These are phyloP conservation scores for Cephus cinctus DNA, from an alignment of 1,140 invertebrate genomes.

Conservation along the genomic window DNA sequence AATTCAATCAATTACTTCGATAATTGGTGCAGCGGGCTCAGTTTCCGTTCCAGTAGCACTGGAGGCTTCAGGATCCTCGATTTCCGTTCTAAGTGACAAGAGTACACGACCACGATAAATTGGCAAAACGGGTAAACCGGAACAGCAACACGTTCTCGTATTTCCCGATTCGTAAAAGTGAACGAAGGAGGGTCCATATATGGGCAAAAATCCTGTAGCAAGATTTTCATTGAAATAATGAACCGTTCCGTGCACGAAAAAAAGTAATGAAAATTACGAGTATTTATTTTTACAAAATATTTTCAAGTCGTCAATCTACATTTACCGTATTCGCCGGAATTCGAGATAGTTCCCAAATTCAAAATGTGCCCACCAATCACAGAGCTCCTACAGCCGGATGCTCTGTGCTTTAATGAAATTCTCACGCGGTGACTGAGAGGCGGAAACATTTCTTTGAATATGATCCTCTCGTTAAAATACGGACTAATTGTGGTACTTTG, in stretches of 20 bases:
- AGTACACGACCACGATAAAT: slow-evolving; percentile 62
- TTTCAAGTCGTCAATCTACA: not conserved
- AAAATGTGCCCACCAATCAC: slow-evolving; percentile 58
- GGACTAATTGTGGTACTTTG: slow-evolving; percentile 51
- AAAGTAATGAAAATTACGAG: slow-evolving; percentile 10
- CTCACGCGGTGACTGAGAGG: slow-evolving; percentile 59
- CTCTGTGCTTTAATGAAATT: slow-evolving; percentile 55
- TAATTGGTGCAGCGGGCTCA: slow-evolving; percentile 49
- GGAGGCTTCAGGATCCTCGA: slow-evolving; percentile 50
- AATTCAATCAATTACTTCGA: slow-evolving; percentile 42
- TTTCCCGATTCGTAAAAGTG: slow-evolving; percentile 65
- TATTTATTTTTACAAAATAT: slow-evolving; percentile 29
- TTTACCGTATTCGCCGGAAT: slow-evolving; percentile 57
- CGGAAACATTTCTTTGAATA: slow-evolving; percentile 63
- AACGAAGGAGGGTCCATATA: slow-evolving; percentile 73
- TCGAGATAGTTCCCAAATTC: slow-evolving; percentile 56
- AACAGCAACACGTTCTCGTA: slow-evolving; percentile 55
- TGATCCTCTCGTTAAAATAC: slow-evolving; percentile 59
- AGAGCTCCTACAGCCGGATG: slow-evolving; percentile 44
- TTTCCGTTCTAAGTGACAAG: slow-evolving; percentile 59
- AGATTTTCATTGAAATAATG: slow-evolving; percentile 32
- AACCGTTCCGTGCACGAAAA: slow-evolving; percentile 35
- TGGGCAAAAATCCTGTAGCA: slow-evolving; percentile 65
- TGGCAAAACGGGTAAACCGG: slow-evolving; percentile 52
- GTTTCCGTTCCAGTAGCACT: slow-evolving; percentile 42